Evolutionary conservation across 2,797 vertebrate genomes (phyloP).

Genomic region (Mastacembelus armatus): DNA sequence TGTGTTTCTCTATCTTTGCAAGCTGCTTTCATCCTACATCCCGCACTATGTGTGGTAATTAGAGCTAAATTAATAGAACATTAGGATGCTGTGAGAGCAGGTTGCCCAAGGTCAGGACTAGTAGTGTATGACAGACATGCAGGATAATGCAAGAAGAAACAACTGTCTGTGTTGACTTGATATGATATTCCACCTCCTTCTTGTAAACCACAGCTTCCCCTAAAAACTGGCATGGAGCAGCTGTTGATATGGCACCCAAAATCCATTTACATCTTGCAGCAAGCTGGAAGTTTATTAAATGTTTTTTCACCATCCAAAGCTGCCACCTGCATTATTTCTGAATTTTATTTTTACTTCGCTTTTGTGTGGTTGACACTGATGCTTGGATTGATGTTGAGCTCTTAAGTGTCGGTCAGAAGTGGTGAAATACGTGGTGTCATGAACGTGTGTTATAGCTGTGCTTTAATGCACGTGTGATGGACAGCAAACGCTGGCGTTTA

Average conservation of each 20-base stretch:
- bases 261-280: background rate
- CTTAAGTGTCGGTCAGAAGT: too few species aligned
- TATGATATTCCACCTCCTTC: constrained; percentile 6
- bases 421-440: background rate
- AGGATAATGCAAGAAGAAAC: constrained; percentile 20
- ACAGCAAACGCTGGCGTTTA: background rate
- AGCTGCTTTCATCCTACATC: constrained; percentile 46
- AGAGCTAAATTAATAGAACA: constrained; percentile 56
- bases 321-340: background rate
- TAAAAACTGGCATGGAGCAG: constrained; percentile 18
- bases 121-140: constrained; percentile 1
- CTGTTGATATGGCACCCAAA: constrained; percentile 22
- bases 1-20: constrained; percentile 38
- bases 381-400: background rate
- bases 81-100: constrained; percentile 54
- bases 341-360: background rate
- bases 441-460: background rate
- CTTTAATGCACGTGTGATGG: background rate
- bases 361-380: background rate
- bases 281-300: background rate
- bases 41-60: constrained; percentile 47
- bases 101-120: constrained; percentile 53
- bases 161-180: constrained; percentile 8
- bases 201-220: background rate
- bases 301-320: background rate